Conservation (phyloP, 2,113 vertebrate genomes). For the Cololabis saira region DNA sequence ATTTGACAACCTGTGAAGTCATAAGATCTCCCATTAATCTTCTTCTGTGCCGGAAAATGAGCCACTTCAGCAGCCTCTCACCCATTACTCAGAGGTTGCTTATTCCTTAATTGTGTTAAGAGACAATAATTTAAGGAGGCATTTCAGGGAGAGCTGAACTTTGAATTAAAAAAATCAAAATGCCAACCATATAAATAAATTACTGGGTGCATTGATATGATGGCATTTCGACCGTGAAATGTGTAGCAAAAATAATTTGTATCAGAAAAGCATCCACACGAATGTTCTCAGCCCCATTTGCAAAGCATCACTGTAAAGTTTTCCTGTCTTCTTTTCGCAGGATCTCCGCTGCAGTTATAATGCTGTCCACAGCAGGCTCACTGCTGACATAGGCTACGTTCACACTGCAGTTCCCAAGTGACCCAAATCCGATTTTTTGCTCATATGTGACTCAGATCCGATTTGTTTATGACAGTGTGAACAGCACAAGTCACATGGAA, state of each 20-base stretch:
- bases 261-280: neutral
- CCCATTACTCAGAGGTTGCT: conserved; percentile 18
- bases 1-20: conserved; percentile 8
- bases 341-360: conserved; percentile 5
- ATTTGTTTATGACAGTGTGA: too few species aligned
- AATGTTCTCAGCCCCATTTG: neutral
- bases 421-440: too few species aligned
- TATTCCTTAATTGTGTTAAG: conserved; percentile 20
- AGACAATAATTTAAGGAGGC: conserved; percentile 15
- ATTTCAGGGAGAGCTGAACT: conserved; percentile 12
- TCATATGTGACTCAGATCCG: too few species aligned
- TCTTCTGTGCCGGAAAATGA: conserved; percentile 24
- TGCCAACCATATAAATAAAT: conserved; percentile 13
- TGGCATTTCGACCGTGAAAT: neutral
- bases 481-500: too few species aligned
- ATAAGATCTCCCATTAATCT: conserved; percentile 23
- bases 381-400: conserved; percentile 38
- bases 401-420: too few species aligned
- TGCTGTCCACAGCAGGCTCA: conserved; percentile 24
- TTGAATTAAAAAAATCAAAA: conserved; percentile 33
- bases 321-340: neutral
- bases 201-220: neutral
- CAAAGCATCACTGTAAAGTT: neutral
- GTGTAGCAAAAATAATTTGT: neutral
- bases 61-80: conserved; percentile 28